Base-by-base conservation (phyloP, 53 echinoderm and acorn worm genomes). In the Holothuria leucospilota region DNA sequence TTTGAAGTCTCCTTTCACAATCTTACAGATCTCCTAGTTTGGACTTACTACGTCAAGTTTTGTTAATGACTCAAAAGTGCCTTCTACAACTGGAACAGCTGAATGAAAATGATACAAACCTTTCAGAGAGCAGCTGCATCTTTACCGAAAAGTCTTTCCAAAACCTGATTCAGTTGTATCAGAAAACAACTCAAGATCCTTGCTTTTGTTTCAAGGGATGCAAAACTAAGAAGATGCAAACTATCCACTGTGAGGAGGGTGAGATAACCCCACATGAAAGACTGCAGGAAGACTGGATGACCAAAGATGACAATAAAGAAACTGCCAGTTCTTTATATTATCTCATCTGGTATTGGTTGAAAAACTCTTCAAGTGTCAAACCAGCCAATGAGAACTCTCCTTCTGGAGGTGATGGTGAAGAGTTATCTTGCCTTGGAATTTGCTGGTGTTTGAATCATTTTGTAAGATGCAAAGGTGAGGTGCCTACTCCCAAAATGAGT, bases 291-390 rank as follows among this genome's bases (percentile, higher is more conserved):
- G 75, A 75, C 13, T 75, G 75, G 75, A 75, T 75, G 13, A 13
- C 14, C 39, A 52, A 75, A 21, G 27, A 49, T 25, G 14, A 15
- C 8, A 46, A 75, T 49, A 75, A 52, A 10, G 75, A 75, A 52
- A 39, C 27, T 51, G 75, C 75, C 39, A 52, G n/a, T 49, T 49
- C 52, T 10, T 49, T 75, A 24, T 75, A 75, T 75, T 75, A 75
- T n/a, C 75, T 75, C 51, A 75, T 75, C 51, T 75, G 52, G 25
- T 52, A 75, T 75, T 75, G 75, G 75, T 51, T 75, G 75, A 75
- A 51, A 75, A 38, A 75, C 75, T 49, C 6, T 27, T 49, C 46
- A 75, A 75, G 46, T 42, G 25, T 42, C 52, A 52, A 52, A 20
- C 18, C 20, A 41, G 25, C 75, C 75, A 75, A 75, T 75, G 51